These are phyloP conservation scores for Paramormyrops kingsleyae DNA, from an alignment of 2,113 vertebrate genomes.

Conservation along the genomic window DNA sequence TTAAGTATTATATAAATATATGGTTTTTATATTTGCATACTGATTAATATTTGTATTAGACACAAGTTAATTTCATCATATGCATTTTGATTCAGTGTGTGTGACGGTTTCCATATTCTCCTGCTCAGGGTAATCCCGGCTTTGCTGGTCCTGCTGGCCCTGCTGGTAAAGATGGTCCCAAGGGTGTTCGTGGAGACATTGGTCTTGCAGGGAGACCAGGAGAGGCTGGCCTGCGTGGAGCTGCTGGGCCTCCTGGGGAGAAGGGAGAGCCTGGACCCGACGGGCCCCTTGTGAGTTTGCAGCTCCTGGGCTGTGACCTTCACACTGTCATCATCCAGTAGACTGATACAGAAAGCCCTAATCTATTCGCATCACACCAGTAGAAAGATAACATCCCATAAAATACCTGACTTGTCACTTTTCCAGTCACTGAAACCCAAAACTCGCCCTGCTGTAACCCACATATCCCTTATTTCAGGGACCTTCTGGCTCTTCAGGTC, in stretches of 20 bases:
- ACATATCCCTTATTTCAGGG: constrained; percentile 60
- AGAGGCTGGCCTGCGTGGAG: constrained; percentile 80
- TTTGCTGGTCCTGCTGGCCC: constrained; percentile 72
- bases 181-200: constrained; percentile 78
- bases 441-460: constrained; percentile 9
- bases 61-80: background rate
- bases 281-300: constrained; percentile 65
- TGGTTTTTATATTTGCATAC: background rate
- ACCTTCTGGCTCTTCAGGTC: constrained; percentile 78
- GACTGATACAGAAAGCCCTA: background rate
- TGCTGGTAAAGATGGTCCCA: constrained; percentile 89
- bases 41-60: background rate
- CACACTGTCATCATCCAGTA: background rate
- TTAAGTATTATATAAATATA: background rate
- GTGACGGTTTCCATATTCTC: background rate
- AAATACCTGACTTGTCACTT: background rate
- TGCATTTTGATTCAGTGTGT: background rate
- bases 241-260: constrained; percentile 74
- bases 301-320: background rate
- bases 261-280: constrained; percentile 84
- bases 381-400: background rate
- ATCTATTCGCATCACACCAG: background rate
- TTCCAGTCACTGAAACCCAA: background rate
- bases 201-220: constrained; percentile 77
- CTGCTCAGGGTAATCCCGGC: constrained; percentile 83